These are phyloP conservation scores for Sus scrofa DNA, from an alignment of 2,113 vertebrate genomes.

Conservation along the genomic window T2T-Sscrofa CM000818.6:120070001-120070500, in stretches of 20 bases:
- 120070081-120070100: background rate
- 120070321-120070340: slow-evolving; percentile 99
- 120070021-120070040: background rate
- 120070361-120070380: slow-evolving; percentile 99
- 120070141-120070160: background rate
- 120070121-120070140: background rate
- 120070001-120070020: no score
- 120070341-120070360: slow-evolving; percentile 99
- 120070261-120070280: slow-evolving; percentile 99
- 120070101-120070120: background rate
- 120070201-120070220: slow-evolving; percentile 93
- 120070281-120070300: slow-evolving; percentile 98
- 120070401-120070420: slow-evolving; percentile 96
- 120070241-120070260: slow-evolving; percentile 99
- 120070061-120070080: background rate
- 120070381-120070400: slow-evolving; percentile 98
- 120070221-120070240: slow-evolving; percentile 99
- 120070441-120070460: slow-evolving; percentile 72
- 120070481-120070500: slow-evolving; percentile 54
- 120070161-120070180: background rate
- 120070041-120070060: background rate
- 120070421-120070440: slow-evolving; percentile 67
- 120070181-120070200: background rate
- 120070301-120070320: slow-evolving; percentile 97
- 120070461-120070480: slow-evolving; percentile 24